phyloP scores from a whole-genome alignment of 2,113 vertebrate species.

The Larimichthys polyactis region DNA sequence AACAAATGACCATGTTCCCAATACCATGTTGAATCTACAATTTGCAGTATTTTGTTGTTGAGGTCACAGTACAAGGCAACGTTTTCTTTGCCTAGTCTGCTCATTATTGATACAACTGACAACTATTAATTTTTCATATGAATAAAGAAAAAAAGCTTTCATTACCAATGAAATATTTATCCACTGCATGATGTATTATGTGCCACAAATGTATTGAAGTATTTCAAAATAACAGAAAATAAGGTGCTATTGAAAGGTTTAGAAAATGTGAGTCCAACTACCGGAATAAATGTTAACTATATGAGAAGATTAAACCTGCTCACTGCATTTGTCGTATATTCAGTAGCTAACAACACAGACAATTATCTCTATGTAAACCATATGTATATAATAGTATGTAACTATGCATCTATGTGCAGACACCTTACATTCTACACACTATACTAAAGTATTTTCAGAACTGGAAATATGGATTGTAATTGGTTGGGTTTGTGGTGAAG shows the following conservation, averaged over 20 bases:
- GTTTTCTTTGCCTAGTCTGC: not conserved
- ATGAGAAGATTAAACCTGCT: no score
- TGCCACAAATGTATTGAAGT: not conserved
- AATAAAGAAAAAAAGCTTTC: not conserved
- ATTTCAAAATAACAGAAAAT: not conserved
- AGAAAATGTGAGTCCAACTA: not conserved
- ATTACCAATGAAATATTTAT: not conserved
- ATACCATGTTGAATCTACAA: not conserved
- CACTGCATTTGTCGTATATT: no score
- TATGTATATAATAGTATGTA: no score
- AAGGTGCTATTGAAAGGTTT: not conserved
- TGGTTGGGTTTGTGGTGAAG: not conserved
- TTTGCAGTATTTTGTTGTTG: not conserved
- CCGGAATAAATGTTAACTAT: not conserved
- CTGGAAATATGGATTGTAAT: not conserved
- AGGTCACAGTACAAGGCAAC: not conserved
- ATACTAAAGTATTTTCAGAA: not conserved
- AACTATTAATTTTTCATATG: not conserved
- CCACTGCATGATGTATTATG: not conserved
- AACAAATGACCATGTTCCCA: not conserved
- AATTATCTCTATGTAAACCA: no score
- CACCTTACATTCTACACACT: not conserved
- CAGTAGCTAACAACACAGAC: no score
- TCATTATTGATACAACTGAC: not conserved
- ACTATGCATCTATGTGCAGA: no score